Evolutionary conservation across 2,888 invertebrate genomes (phyloP).

Genomic region (Drosophila hamatofila): DNA sequence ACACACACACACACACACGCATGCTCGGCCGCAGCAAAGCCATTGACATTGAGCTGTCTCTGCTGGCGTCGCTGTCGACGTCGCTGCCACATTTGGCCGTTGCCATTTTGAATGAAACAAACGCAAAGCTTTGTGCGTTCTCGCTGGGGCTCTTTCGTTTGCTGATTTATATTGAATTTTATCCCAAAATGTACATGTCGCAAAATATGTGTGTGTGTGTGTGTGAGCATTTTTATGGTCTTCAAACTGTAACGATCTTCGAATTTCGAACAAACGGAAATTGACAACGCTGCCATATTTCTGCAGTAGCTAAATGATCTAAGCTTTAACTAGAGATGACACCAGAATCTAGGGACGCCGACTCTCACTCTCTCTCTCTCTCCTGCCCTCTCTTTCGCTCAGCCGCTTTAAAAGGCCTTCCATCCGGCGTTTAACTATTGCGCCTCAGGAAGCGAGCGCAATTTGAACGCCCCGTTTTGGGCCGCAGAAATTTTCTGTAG

Average conservation of each 20-base stretch:
- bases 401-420: constrained; percentile 59
- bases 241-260: constrained; percentile 69
- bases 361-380: background rate
- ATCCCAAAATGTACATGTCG: constrained; percentile 70
- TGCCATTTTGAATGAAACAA: constrained; percentile 67
- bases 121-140: constrained; percentile 19
- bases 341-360: constrained; percentile 19
- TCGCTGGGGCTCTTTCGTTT: constrained; percentile 17
- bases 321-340: constrained; percentile 33
- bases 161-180: constrained; percentile 54
- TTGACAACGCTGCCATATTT: constrained; percentile 67
- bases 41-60: constrained; percentile 76
- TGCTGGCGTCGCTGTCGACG: constrained; percentile 35
- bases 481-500: constrained; percentile 42
- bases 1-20: constrained; percentile 20
- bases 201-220: constrained; percentile 30
- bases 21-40: constrained; percentile 39
- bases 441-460: constrained; percentile 53
- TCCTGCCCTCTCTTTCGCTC: background rate
- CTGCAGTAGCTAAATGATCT: constrained; percentile 10
- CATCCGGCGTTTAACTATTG: constrained; percentile 63
- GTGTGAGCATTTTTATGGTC: constrained; percentile 40
- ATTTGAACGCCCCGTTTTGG: constrained; percentile 52
- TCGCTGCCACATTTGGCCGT: constrained; percentile 69
- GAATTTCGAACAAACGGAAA: constrained; percentile 67